These are phyloP conservation scores for Armadillidium nasatum DNA, from an alignment of 1,140 invertebrate species.

Conservation along the genomic window DNA sequence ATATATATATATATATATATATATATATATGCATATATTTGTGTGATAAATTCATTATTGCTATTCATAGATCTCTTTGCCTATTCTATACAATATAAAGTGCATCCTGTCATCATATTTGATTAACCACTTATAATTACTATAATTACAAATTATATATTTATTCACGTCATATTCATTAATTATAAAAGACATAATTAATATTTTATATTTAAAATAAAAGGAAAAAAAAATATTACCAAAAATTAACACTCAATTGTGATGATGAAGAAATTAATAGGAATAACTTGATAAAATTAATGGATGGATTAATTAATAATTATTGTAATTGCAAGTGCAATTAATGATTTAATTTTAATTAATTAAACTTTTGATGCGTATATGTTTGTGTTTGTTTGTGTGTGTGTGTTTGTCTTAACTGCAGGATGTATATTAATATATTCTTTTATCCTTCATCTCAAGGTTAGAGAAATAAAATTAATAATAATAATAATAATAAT, in stretches of 20 bases:
- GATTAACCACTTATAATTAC: background rate
- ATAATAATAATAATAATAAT: no score
- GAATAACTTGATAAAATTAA: background rate
- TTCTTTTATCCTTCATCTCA: no score
- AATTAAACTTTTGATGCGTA: no score
- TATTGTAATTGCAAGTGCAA: background rate
- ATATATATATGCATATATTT: background rate
- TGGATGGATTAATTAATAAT: background rate
- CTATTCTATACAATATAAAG: background rate
- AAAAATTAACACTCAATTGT: conserved; percentile 11
- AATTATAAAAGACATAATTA: background rate
- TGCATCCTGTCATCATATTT: background rate
- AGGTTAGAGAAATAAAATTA: no score
- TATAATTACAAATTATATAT: background rate
- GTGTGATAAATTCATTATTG: no score
- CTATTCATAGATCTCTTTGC: no score
- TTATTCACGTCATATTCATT: background rate
- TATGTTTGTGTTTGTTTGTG: no score
- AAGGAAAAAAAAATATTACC: background rate
- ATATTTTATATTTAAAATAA: background rate
- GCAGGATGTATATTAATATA: no score
- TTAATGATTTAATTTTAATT: no score
- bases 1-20: conserved; percentile 40
- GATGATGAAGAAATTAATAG: background rate
- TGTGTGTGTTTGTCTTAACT: no score